A percentile compares a stretch with the other conserved stretches of the same genome.
phyloP scores from a whole-genome alignment of 1,140 invertebrate species.

The Diorhabda carinulata region DNA sequence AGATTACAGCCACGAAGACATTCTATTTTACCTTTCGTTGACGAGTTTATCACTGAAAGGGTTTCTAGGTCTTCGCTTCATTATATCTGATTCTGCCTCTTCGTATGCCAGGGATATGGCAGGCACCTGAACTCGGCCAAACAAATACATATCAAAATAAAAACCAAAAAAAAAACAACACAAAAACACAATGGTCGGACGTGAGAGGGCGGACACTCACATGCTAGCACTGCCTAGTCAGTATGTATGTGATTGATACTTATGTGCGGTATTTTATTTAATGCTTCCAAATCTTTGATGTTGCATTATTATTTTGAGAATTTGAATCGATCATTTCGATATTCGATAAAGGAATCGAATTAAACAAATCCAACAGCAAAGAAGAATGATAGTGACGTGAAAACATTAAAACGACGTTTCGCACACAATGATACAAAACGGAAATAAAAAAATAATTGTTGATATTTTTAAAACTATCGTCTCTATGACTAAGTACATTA shows the following conservation, averaged over 20 bases:
- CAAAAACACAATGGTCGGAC: conserved; percentile 22
- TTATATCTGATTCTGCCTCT: conserved; percentile 99
- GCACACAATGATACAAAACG: not conserved
- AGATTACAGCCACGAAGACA: conserved; percentile 25
- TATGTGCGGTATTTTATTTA: not conserved
- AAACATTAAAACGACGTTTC: not conserved
- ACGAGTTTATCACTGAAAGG: conserved; percentile 95
- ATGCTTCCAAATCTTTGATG: not conserved
- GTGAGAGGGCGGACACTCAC: conserved; percentile 29
- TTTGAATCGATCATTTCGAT: too few relatives aligned
- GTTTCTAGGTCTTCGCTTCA: conserved; percentile 99
- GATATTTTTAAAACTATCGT: not conserved
- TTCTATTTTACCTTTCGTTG: conserved; percentile 85
- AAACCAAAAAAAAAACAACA: conserved; percentile 27
- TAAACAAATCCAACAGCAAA: not conserved
- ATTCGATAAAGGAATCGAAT: too few relatives aligned
- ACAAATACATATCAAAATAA: conserved; percentile 44
- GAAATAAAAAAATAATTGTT: not conserved
- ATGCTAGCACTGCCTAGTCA: conserved; percentile 37
- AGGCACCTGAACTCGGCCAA: conserved; percentile 76
- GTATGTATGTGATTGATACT: not conserved
- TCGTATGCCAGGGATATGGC: conserved; percentile 99
- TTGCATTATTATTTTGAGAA: not conserved
- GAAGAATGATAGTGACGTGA: not conserved
- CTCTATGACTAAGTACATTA: conserved; percentile 23